These are phyloP conservation scores for Mycteria americana DNA, from an alignment of 2,797 vertebrate species.

Conservation along the genomic window DNA sequence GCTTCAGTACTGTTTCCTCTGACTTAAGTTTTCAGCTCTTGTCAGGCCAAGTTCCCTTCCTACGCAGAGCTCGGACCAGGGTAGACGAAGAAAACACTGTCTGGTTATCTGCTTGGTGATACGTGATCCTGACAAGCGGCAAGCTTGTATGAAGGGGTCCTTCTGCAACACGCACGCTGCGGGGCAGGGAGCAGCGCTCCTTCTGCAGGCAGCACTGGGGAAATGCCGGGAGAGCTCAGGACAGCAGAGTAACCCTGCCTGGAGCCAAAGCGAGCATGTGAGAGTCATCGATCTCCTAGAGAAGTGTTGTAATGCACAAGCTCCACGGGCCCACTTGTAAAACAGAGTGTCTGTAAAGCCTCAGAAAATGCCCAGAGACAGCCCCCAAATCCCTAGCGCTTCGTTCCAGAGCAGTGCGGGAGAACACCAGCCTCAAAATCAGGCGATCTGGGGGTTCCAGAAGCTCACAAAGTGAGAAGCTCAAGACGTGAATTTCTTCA, in stretches of 20 bases:
- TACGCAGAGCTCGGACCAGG: background rate
- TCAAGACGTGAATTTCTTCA: background rate
- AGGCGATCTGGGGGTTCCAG: rapidly evolving
- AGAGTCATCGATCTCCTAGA: background rate
- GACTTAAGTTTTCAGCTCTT: background rate
- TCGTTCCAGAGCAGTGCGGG: background rate
- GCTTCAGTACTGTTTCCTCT: background rate
- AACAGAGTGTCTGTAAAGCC: background rate
- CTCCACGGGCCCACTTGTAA: background rate
- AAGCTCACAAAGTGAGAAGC: background rate
- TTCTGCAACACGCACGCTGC: rapidly evolving
- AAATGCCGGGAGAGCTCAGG: background rate
- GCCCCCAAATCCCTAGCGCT: background rate
- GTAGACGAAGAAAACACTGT: background rate
- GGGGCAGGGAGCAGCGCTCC: background rate
- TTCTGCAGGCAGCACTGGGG: background rate
- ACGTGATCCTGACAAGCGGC: background rate
- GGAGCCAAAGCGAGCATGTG: rapidly evolving
- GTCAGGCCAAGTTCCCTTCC: background rate
- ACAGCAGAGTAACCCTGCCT: background rate
- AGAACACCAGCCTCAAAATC: background rate
- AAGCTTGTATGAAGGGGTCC: background rate
- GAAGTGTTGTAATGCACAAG: background rate
- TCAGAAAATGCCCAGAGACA: background rate
- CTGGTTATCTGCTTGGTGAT: background rate